These are phyloP conservation scores for Marcusenius ussheri DNA, from an alignment of 2,113 vertebrate species.

Conservation along the genomic window DNA sequence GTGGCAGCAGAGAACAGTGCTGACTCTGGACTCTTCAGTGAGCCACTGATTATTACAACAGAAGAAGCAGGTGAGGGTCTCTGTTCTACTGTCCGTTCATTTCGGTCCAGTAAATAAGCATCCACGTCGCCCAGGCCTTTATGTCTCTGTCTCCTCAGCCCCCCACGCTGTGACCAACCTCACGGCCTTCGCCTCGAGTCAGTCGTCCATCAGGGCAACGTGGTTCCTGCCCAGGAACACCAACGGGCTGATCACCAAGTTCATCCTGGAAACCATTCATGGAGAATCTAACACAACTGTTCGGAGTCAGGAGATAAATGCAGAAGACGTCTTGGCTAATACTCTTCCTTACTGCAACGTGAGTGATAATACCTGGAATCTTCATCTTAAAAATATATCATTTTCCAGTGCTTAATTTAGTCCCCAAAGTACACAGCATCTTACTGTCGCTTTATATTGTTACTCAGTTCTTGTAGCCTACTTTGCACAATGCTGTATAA, in stretches of 20 bases:
- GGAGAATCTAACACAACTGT: constrained; percentile 76
- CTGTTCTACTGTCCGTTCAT: constrained; percentile 16
- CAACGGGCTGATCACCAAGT: constrained; percentile 91
- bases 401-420: background rate
- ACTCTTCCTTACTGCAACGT: constrained; percentile 88
- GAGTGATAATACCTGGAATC: constrained; percentile 21
- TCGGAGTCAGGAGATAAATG: constrained; percentile 75
- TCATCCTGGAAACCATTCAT: constrained; percentile 84
- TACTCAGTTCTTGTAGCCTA: background rate
- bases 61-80: constrained; percentile 79
- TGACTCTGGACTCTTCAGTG: constrained; percentile 76
- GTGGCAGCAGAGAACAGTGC: constrained; percentile 80
- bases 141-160: constrained; percentile 54
- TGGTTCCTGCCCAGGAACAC: constrained; percentile 89
- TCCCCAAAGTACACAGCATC: background rate
- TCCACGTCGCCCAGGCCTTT: background rate
- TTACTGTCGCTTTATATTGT: background rate
- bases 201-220: constrained; percentile 75
- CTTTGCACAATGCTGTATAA: background rate
- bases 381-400: background rate
- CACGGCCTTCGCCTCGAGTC: constrained; percentile 78
- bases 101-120: background rate
- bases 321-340: constrained; percentile 77
- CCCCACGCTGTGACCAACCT: constrained; percentile 89
- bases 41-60: constrained; percentile 83